These are phyloP conservation scores for Recurvirostra avosetta DNA, from an alignment of 2,113 vertebrate species.

Conservation along the genomic window DNA sequence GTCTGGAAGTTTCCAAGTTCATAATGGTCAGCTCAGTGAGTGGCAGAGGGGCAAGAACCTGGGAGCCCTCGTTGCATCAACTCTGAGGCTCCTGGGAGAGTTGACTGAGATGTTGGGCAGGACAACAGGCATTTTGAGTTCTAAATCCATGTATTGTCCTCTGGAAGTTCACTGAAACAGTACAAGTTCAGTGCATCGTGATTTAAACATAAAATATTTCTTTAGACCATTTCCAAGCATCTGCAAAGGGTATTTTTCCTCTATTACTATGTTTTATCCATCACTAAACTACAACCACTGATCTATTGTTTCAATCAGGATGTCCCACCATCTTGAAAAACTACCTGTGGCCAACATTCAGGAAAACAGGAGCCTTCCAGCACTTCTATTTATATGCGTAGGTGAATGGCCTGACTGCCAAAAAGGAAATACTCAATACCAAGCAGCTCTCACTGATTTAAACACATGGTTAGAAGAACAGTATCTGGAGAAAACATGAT, in stretches of 20 bases:
- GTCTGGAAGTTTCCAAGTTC: background rate
- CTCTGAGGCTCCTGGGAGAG: background rate
- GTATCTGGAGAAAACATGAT: slow-evolving; percentile 3
- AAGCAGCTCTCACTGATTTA: background rate
- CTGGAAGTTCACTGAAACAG: background rate
- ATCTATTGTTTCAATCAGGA: background rate
- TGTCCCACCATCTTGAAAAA: background rate
- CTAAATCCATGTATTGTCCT: background rate
- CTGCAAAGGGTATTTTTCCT: background rate
- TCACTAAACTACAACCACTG: background rate
- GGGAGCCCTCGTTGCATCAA: background rate
- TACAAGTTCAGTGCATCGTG: background rate
- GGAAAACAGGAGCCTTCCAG: background rate
- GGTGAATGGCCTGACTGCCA: background rate
- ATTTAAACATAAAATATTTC: background rate
- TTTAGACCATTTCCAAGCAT: background rate
- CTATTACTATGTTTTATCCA: background rate
- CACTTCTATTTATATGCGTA: background rate
- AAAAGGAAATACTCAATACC: background rate
- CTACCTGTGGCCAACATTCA: background rate
- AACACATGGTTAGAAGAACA: background rate
- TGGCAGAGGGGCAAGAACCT: background rate
- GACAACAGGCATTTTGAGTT: background rate
- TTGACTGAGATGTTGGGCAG: background rate
- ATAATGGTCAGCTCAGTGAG: background rate